Base-by-base conservation (phyloP, 2,797 vertebrate genomes). In the Zenarchopterus dispar region DNA sequence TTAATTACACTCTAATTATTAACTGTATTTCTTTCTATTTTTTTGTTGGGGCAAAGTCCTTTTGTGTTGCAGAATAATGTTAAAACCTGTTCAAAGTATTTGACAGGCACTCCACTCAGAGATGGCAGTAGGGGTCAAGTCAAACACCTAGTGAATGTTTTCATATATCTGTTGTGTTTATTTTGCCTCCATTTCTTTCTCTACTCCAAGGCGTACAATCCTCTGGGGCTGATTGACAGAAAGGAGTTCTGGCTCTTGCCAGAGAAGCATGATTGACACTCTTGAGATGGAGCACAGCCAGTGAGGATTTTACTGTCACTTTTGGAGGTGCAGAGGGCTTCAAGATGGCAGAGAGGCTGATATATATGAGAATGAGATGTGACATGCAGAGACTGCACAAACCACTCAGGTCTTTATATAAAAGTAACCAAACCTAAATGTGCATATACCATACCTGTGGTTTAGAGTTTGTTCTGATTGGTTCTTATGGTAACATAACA, bases 161-260 rank as follows among this genome's bases (percentile, higher is more conserved):
- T 84, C 23, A 41, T 75, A 73, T 83, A 81, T 87, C 70, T 85
- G 81, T 73, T 69, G 75, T 83, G 84, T 88, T 88, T 84, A 79
- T 75, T 83, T 78, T 69, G 68, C 78, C 51, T 55, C 75, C 54
- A 63, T 80, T 82, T 81, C 67, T 42, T 52, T 39, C 73, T 61
- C 61, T 52, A 67, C 73, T 81, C 56, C 22, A 6, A 73, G 70
- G 75, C 67, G 41, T 71, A 58, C 60, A 67, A 81, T 77, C 71
- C 73, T 73, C 70, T 74, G 22, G 1, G 46, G 55, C 75, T 88
- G 87, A 90, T 77, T 90, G 87, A 90, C 73, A 41, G 73, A 73
- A 57, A 87, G 79, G 80, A 80, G 71, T 74, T 84, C 75, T 53
- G 75, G 67, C 86, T 81, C 74, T 78, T 84, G 81, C 80, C 83